Conservation (phyloP, 2,113 vertebrate species). For the Ochotona princeps region DNA sequence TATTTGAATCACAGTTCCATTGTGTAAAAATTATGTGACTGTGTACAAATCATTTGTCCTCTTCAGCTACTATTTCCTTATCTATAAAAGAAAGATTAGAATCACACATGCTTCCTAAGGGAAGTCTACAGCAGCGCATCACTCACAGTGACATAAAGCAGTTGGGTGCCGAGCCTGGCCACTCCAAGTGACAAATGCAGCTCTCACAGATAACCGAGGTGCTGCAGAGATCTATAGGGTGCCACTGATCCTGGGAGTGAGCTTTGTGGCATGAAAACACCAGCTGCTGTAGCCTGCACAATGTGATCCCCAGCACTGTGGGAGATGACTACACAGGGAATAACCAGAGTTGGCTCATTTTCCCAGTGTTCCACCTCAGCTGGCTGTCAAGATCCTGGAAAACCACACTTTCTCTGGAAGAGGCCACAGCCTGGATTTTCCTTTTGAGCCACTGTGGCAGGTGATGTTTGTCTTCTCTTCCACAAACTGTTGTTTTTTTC, state of each 20-base stretch:
- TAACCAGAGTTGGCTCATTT: conserved; percentile 48
- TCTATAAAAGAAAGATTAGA: neutral
- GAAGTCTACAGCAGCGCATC: neutral
- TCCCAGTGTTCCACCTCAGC: conserved; percentile 69
- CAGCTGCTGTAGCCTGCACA: conserved; percentile 48
- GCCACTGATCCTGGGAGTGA: neutral
- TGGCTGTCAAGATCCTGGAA: conserved; percentile 68
- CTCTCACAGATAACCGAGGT: neutral
- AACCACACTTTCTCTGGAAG: conserved; percentile 51
- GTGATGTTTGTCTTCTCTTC: conserved; percentile 77
- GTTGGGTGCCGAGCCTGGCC: neutral
- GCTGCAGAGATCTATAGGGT: neutral
- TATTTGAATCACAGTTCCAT: neutral
- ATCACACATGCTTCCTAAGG: neutral
- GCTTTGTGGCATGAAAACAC: conserved; percentile 43
- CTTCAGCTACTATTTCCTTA: neutral
- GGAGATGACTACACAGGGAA: conserved; percentile 59
- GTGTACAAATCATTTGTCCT: conserved; percentile 17
- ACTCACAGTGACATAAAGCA: neutral
- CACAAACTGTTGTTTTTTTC: conserved; percentile 81
- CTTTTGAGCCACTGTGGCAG: conserved; percentile 27
- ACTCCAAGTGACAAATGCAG: neutral
- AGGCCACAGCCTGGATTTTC: neutral
- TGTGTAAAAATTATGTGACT: neutral
- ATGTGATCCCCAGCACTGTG: conserved; percentile 15